A percentile compares a stretch with the other conserved stretches of the same genome.
phyloP scores from a whole-genome alignment of 2,797 vertebrate species.

The Coregonus suidteri region DNA sequence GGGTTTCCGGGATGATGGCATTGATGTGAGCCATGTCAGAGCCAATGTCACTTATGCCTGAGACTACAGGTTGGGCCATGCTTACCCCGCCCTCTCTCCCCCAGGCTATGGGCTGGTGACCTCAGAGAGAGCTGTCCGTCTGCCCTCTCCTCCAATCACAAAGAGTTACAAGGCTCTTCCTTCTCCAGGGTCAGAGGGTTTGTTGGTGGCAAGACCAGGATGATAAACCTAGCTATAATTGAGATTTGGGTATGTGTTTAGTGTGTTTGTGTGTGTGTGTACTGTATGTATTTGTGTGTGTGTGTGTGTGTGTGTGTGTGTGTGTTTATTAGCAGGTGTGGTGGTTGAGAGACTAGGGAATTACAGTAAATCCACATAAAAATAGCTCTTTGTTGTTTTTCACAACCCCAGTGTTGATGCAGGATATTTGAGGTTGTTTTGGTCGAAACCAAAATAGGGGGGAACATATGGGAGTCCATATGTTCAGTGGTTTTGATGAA shows the following conservation, averaged over 20 bases:
- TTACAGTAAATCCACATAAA: slow-evolving; percentile 64
- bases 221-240: slow-evolving; percentile 59
- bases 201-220: slow-evolving; percentile 45
- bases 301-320: slow-evolving; percentile 11
- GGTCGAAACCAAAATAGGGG: slow-evolving; percentile 56
- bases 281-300: slow-evolving; percentile 34
- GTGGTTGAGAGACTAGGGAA: no score
- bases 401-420: slow-evolving; percentile 54
- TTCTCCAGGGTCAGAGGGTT: slow-evolving; percentile 47
- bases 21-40: slow-evolving; percentile 28
- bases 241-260: slow-evolving; percentile 1
- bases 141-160: slow-evolving; percentile 50
- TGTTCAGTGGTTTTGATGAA: not conserved
- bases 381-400: slow-evolving; percentile 1
- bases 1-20: no score
- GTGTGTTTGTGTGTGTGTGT: slow-evolving; percentile 26
- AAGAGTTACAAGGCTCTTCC: slow-evolving; percentile 8
- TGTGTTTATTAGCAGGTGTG: slow-evolving; percentile 33
- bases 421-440: slow-evolving; percentile 59
- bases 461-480: slow-evolving; percentile 43
- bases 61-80: slow-evolving; percentile 52
- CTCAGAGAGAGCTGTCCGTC: slow-evolving; percentile 51
- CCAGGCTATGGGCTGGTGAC: slow-evolving; percentile 63
- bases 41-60: slow-evolving; percentile 35
- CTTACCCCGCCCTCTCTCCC: slow-evolving; percentile 18